These are phyloP conservation scores for Drosophila subpulchrella DNA, from an alignment of 1,140 invertebrate genomes.

Conservation along the genomic window DNA sequence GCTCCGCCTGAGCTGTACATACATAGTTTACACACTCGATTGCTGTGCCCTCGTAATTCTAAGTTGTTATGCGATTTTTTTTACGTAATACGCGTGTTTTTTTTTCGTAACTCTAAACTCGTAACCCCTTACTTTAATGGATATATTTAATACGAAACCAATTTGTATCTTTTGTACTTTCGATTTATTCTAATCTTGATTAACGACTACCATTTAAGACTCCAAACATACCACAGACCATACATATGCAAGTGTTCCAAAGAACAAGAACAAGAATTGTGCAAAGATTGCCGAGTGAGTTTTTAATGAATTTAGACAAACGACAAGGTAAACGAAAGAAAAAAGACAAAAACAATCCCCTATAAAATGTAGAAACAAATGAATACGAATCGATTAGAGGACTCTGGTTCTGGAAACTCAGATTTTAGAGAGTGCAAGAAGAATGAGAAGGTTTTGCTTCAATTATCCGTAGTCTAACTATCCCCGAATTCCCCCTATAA, in stretches of 20 bases:
- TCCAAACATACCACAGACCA: constrained; percentile 27
- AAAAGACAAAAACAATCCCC: background rate
- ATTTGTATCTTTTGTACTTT: constrained; percentile 28
- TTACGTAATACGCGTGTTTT: constrained; percentile 48
- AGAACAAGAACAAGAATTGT: constrained; percentile 32
- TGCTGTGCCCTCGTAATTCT: constrained; percentile 70
- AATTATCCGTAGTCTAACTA: constrained; percentile 48
- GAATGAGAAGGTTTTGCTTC: constrained; percentile 28
- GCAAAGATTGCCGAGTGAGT: constrained; percentile 52
- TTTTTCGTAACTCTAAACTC: constrained; percentile 17
- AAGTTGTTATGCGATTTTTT: constrained; percentile 71
- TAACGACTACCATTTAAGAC: constrained; percentile 39
- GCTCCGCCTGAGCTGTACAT: constrained; percentile 74
- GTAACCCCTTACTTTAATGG: constrained; percentile 19
- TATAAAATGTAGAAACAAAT: background rate
- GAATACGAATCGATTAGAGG: background rate
- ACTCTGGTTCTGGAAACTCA: background rate
- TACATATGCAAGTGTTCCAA: constrained; percentile 60
- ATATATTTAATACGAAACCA: constrained; percentile 10
- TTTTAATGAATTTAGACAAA: constrained; percentile 62
- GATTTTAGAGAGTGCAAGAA: constrained; percentile 24
- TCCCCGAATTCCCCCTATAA: constrained; percentile 10
- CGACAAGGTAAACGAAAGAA: background rate
- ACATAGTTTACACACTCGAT: constrained; percentile 69
- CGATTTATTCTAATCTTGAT: constrained; percentile 41